Percentiles rank a stretch among this genome's conserved stretches.
phyloP scores from a whole-genome alignment of 2,797 vertebrate species.

The Orientallactaga sibirica region DNA sequence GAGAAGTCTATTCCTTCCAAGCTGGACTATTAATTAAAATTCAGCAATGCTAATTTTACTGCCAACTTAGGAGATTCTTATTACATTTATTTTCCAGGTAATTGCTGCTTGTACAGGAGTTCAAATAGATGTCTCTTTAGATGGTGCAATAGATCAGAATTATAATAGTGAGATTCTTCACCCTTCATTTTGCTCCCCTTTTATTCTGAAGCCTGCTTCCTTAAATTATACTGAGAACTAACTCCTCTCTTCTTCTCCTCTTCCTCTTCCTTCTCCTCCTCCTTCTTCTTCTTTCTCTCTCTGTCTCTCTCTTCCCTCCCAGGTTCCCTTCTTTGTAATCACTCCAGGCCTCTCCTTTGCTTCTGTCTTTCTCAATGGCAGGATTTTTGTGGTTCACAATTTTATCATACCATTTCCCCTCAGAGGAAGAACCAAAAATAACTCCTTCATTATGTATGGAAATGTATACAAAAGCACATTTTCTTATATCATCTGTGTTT shows the following conservation, averaged over 20 bases:
- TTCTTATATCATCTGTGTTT: constrained; percentile 12
- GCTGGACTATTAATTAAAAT: constrained; percentile 88
- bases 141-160: constrained; percentile 83
- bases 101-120: constrained; percentile 88
- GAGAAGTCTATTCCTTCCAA: constrained; percentile 79
- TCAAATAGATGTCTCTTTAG: constrained; percentile 88
- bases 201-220: constrained; percentile 62
- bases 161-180: constrained; percentile 83
- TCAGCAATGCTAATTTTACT: constrained; percentile 87
- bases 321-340: too few species aligned
- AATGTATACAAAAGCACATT: constrained; percentile 56
- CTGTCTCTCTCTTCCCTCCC: too few species aligned
- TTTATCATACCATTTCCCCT: constrained; percentile 64
- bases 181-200: constrained; percentile 68
- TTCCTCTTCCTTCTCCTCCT: neutral
- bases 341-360: neutral
- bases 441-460: constrained; percentile 27
- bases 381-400: constrained; percentile 60
- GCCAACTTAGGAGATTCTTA: constrained; percentile 88
- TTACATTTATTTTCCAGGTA: constrained; percentile 89
- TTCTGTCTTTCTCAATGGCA: neutral
- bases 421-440: constrained; percentile 65
- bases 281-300: neutral
- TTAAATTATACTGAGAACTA: constrained; percentile 44
- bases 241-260: neutral